Conservation (phyloP, 1,140 invertebrate species). For the Lycorma delicatula region DNA sequence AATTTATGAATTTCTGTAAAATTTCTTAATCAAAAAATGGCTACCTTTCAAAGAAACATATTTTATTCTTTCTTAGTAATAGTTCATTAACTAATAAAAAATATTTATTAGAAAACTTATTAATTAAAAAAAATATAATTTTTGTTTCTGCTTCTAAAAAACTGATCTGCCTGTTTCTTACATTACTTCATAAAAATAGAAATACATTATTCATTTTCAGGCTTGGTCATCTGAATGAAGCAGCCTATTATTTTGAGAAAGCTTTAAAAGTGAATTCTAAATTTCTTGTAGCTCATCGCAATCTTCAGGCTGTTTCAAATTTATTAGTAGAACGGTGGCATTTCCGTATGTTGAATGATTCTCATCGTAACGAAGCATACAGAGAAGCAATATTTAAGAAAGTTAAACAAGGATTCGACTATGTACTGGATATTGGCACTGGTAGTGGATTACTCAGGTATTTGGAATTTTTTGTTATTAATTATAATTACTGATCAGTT, state of each 20-base stretch:
- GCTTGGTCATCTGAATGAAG: constrained; percentile 19
- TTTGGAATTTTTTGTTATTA: no score
- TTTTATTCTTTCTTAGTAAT: not conserved
- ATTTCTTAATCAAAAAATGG: not conserved
- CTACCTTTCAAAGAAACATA: not conserved
- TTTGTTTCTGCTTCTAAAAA: not conserved
- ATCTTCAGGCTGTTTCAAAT: constrained; percentile 39
- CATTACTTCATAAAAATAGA: not conserved
- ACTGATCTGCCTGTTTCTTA: not conserved
- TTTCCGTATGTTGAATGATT: constrained; percentile 73
- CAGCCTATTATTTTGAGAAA: constrained; percentile 23
- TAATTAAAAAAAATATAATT: not conserved
- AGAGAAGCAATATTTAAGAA: constrained; percentile 49
- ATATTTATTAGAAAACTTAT: not conserved
- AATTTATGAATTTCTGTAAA: not conserved
- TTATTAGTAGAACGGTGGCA: constrained; percentile 63
- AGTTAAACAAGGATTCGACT: constrained; percentile 42
- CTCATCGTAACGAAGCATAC: constrained; percentile 53
- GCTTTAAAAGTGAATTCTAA: constrained; percentile 28
- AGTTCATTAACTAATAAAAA: not conserved
- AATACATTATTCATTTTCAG: constrained; percentile 17
- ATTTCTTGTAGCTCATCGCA: constrained; percentile 35
- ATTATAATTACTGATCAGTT: not conserved
- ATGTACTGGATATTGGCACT: constrained; percentile 63
- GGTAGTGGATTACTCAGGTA: constrained; percentile 53